Conservation (phyloP, 2,113 vertebrate genomes). For the Isichthys henryi region DNA sequence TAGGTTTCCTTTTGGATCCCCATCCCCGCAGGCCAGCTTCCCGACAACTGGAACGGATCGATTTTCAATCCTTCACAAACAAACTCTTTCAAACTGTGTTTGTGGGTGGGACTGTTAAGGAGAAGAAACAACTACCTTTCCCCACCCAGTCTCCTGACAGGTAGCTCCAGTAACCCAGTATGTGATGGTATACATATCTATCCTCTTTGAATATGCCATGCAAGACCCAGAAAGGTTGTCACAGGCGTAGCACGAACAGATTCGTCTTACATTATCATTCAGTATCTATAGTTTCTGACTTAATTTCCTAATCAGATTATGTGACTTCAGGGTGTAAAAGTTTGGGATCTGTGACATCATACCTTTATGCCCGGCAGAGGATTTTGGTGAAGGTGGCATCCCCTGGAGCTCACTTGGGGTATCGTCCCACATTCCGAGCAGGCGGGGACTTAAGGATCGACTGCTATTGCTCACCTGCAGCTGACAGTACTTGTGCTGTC, state of each 20-base stretch:
- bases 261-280: background rate
- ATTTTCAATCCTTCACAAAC: conserved; percentile 17
- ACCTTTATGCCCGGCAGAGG: background rate
- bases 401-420: background rate
- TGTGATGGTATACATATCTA: background rate
- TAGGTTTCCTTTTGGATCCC: background rate
- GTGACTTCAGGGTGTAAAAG: background rate
- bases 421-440: background rate
- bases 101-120: background rate
- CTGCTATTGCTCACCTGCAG: background rate
- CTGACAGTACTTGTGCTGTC: background rate
- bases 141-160: background rate
- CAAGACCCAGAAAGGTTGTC: background rate
- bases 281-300: background rate
- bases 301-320: background rate
- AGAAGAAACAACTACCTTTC: background rate
- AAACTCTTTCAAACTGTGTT: background rate
- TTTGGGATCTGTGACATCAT: background rate
- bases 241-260: background rate
- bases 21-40: background rate
- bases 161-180: background rate
- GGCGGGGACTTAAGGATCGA: background rate
- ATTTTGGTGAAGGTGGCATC: background rate
- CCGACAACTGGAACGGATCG: conserved; percentile 1
- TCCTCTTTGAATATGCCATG: background rate